These are phyloP conservation scores for Trilocha varians DNA, from an alignment of 2,888 invertebrate genomes.

Conservation along the genomic window DNA sequence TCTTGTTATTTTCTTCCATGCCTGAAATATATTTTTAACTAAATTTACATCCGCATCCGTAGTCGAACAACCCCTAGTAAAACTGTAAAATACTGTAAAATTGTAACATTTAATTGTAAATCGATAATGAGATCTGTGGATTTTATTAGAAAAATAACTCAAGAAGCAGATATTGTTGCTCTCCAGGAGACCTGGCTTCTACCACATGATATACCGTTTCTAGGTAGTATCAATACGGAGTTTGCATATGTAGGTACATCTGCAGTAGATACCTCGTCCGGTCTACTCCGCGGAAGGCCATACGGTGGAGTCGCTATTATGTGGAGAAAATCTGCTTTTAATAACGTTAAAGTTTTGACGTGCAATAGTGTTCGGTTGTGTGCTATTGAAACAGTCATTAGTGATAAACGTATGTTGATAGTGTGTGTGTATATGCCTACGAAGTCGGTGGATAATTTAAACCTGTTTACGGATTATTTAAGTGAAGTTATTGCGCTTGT, in stretches of 20 bases:
- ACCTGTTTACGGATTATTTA: slow-evolving; percentile 1
- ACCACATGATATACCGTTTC: neutral
- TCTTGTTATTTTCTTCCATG: too few relatives aligned
- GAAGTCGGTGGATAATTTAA: neutral
- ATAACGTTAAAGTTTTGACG: neutral
- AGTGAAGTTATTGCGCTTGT: neutral
- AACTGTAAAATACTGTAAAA: too few relatives aligned
- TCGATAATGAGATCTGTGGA: neutral
- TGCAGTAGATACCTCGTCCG: slow-evolving; percentile 1
- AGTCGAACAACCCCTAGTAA: too few relatives aligned
- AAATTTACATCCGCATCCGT: too few relatives aligned
- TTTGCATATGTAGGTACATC: slow-evolving; percentile 4
- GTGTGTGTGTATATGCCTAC: neutral
- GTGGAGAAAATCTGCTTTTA: neutral
- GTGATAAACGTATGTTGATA: neutral
- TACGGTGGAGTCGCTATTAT: slow-evolving; percentile 12
- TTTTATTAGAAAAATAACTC: neutral
- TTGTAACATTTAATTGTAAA: neutral
- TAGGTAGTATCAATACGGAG: neutral
- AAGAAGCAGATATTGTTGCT: slow-evolving; percentile 1
- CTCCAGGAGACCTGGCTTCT: slow-evolving; percentile 6
- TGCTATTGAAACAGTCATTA: neutral
- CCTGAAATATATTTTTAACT: too few relatives aligned
- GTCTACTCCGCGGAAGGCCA: slow-evolving; percentile 10
- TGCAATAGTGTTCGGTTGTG: neutral